phyloP scores from a whole-genome alignment of 1,140 invertebrate genomes.

The Brachionus plicatilis region DNA sequence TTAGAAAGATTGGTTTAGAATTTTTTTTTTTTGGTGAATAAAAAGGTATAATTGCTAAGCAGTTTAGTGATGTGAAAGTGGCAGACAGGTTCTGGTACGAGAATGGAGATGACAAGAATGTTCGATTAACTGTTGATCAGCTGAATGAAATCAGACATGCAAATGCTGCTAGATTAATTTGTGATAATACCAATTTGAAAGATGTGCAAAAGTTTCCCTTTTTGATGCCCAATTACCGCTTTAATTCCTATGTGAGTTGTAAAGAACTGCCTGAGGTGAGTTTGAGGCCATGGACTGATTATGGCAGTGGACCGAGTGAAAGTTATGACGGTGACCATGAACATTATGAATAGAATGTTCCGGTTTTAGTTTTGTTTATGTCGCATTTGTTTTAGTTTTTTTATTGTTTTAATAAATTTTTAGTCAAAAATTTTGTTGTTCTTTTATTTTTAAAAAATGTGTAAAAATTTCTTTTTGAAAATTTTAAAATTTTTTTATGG shows the following conservation, averaged over 20 bases:
- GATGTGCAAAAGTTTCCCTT: background rate
- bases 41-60: slow-evolving; percentile 71
- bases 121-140: background rate
- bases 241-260: background rate
- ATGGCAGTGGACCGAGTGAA: background rate
- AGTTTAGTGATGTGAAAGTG: slow-evolving; percentile 77
- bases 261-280: background rate
- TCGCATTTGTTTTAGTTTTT: background rate
- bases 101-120: slow-evolving; percentile 42
- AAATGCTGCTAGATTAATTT: slow-evolving; percentile 28
- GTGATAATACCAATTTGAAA: slow-evolving; percentile 1
- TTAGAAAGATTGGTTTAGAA: background rate
- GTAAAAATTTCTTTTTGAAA: too few species aligned
- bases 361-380: background rate
- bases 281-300: slow-evolving; percentile 3
- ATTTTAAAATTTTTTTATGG: too few species aligned
- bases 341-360: background rate
- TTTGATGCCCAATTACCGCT: background rate
- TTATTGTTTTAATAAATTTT: background rate
- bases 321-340: background rate
- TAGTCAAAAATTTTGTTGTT: background rate
- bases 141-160: background rate
- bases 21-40: background rate
- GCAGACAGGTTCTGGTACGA: slow-evolving; percentile 97
- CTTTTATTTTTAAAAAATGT: too few species aligned